These are phyloP conservation scores for Bedellia somnulentella DNA, from an alignment of 2,888 invertebrate species.

Conservation along the genomic window DNA sequence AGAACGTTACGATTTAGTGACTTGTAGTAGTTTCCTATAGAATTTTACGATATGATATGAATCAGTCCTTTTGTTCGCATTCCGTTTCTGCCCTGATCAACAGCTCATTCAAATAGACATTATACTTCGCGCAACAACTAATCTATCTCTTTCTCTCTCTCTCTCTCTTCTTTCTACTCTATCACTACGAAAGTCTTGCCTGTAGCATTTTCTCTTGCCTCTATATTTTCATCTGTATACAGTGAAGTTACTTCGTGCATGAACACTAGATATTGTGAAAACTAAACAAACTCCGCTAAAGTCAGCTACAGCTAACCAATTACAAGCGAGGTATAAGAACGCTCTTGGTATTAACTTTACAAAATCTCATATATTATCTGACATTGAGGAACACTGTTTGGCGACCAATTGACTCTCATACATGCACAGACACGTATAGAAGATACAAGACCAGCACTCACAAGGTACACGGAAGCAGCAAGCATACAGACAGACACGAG, in stretches of 20 bases:
- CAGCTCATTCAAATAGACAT: too few relatives aligned
- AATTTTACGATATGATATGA: too few relatives aligned
- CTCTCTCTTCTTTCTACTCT: constrained; percentile 25
- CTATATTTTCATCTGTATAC: constrained; percentile 54
- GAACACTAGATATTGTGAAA: constrained; percentile 60
- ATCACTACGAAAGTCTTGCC: constrained; percentile 49
- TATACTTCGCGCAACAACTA: constrained; percentile 22
- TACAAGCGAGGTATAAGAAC: constrained; percentile 29
- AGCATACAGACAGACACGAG: constrained; percentile 22
- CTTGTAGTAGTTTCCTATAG: too few relatives aligned
- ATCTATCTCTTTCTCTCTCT: constrained; percentile 26
- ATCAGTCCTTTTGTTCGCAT: too few relatives aligned
- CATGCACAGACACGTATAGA: too few relatives aligned
- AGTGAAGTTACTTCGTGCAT: constrained; percentile 56
- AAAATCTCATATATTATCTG: too few relatives aligned
- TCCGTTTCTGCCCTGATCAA: too few relatives aligned
- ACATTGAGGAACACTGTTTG: too few relatives aligned
- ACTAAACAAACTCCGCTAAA: constrained; percentile 47
- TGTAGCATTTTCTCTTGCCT: constrained; percentile 51
- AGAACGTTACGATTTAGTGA: too few relatives aligned
- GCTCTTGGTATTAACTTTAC: too few relatives aligned
- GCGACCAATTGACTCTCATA: too few relatives aligned
- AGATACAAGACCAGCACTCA: constrained; percentile 40
- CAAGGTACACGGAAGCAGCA: constrained; percentile 33
- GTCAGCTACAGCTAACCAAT: constrained; percentile 44